Percentiles rank a stretch among this genome's conserved stretches.
phyloP scores from a whole-genome alignment of 2,797 vertebrate species.

The Myotis vivesi region DNA sequence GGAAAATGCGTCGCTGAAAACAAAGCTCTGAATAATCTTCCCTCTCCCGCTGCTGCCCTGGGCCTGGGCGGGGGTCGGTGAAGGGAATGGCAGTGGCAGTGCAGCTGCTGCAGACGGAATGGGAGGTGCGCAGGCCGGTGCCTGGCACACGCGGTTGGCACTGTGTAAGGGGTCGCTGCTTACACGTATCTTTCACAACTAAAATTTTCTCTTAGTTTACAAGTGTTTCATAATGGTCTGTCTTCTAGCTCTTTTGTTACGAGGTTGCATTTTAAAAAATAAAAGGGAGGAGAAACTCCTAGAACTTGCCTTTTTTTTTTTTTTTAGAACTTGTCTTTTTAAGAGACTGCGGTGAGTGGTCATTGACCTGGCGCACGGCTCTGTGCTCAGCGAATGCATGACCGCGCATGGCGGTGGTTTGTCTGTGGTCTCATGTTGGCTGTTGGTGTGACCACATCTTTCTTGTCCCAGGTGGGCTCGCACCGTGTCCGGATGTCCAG shows the following conservation, averaged over 20 bases:
- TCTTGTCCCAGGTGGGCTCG: slow-evolving; percentile 92
- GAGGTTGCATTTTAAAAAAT: not conserved
- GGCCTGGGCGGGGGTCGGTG: not conserved
- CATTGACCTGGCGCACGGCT: not conserved
- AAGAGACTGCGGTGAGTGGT: not conserved
- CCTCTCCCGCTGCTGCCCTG: not conserved
- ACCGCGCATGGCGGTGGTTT: not conserved
- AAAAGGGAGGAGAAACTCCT: not conserved
- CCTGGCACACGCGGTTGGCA: not conserved
- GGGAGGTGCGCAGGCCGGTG: not conserved
- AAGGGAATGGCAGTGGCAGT: not conserved
- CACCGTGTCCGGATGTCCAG: slow-evolving; percentile 98
- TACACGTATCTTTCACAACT: not conserved
- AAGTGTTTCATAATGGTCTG: not conserved
- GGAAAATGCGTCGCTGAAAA: not conserved
- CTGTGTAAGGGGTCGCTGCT: not conserved
- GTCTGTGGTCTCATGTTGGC: not conserved
- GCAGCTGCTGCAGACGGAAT: not conserved
- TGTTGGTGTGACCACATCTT: slow-evolving; percentile 34
- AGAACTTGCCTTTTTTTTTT: not conserved
- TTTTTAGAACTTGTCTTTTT: not conserved
- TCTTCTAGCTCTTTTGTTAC: not conserved
- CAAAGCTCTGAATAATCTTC: not conserved
- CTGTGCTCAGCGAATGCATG: not conserved
- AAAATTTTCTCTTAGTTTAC: not conserved